These are phyloP conservation scores for Bimastos eiseni DNA, from an alignment of 2,888 invertebrate species.

Conservation along the genomic window DNA sequence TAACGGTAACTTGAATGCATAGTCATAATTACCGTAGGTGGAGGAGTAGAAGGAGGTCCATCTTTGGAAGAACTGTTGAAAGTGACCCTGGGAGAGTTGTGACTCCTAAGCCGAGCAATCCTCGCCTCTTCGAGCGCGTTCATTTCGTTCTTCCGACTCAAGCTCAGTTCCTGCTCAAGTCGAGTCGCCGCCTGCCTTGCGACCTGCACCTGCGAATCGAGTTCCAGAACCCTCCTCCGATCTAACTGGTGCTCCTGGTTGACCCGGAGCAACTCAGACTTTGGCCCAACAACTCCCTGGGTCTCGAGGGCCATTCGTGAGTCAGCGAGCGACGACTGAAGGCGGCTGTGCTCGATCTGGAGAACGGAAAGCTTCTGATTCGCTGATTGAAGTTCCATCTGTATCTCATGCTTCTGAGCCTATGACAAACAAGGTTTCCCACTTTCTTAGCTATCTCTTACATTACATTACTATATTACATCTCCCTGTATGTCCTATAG, in stretches of 20 bases:
- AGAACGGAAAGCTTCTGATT: slow-evolving; percentile 47
- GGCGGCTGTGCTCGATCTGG: slow-evolving; percentile 49
- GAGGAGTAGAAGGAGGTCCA: background rate
- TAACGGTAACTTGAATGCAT: background rate
- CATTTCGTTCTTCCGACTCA: slow-evolving; percentile 32
- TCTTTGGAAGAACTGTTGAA: slow-evolving; percentile 14
- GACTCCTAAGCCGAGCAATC: background rate
- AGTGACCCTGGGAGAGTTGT: slow-evolving; percentile 1
- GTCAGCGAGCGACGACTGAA: slow-evolving; percentile 43
- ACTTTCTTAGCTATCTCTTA: background rate
- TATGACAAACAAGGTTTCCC: background rate
- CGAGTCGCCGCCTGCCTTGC: background rate
- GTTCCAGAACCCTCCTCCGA: slow-evolving; percentile 45
- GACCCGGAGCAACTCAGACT: slow-evolving; percentile 40
- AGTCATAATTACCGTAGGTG: background rate
- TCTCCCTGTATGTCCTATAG: no score
- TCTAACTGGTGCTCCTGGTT: slow-evolving; percentile 49
- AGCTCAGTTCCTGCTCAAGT: slow-evolving; percentile 39
- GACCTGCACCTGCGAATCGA: slow-evolving; percentile 45
- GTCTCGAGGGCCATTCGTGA: slow-evolving; percentile 8
- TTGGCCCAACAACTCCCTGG: background rate
- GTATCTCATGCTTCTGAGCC: slow-evolving; percentile 36
- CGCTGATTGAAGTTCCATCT: slow-evolving; percentile 41
- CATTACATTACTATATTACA: background rate
- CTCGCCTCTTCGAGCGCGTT: slow-evolving; percentile 36